Evolutionary conservation across 2,888 invertebrate genomes (phyloP).

Genomic region (Torymus auratus): DNA sequence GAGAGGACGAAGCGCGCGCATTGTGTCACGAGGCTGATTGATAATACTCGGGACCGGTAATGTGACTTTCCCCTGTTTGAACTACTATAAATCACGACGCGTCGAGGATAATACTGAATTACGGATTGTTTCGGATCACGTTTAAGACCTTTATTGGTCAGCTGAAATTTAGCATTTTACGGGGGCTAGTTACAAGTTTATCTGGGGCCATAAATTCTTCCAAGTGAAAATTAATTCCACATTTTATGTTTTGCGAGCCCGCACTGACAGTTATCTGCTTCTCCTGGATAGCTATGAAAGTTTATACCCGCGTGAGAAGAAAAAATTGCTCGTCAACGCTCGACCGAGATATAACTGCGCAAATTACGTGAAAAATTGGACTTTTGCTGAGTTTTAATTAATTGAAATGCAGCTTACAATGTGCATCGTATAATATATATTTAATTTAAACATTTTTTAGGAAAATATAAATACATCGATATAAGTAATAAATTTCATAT

Average conservation of each 20-base stretch:
- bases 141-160: conserved; percentile 57
- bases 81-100: conserved; percentile 56
- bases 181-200: conserved; percentile 51
- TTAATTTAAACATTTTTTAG: no score
- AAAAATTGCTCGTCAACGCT: conserved; percentile 3
- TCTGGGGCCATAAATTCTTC: conserved; percentile 51
- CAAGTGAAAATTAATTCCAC: conserved; percentile 50
- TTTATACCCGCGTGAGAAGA: neutral
- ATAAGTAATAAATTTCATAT: no score
- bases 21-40: conserved; percentile 52
- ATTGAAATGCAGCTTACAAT: no score
- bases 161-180: conserved; percentile 58
- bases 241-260: conserved; percentile 28
- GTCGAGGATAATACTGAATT: conserved; percentile 57
- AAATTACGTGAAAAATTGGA: no score
- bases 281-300: conserved; percentile 35
- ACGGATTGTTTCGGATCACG: conserved; percentile 57
- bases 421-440: no score
- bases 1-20: conserved; percentile 11
- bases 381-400: no score
- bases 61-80: conserved; percentile 57
- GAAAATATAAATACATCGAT: no score
- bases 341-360: neutral
- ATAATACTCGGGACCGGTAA: conserved; percentile 52
- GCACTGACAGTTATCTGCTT: conserved; percentile 43